Evolutionary conservation across 1,140 invertebrate genomes (phyloP), one percentile per base, ranked within the genome.

Genomic region (Dreissena rostriformis): DNA sequence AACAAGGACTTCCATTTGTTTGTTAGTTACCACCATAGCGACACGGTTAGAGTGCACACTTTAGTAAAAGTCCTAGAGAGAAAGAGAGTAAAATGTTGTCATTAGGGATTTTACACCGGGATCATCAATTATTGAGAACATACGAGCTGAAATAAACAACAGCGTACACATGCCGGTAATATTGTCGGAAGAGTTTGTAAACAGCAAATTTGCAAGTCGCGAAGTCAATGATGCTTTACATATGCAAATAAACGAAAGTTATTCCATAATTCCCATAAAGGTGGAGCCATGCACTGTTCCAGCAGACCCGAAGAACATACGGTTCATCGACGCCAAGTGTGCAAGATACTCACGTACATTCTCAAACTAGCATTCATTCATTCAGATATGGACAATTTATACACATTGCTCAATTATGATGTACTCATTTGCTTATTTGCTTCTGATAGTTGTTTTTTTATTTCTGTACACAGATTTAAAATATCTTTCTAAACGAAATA

Each of bases 201-300:
- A 19, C 39, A 65, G n/a, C 24, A 0, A 0, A n/a, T 78, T 5
- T 68, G 28, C 24, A 12, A 66, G 5, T 0, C n/a, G 66, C 17
- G 75, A 78, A 78, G 1, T 78, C 51, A 29, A 52, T 8, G n/a
- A 78, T 51, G 75, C 75, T 24, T 22, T 67, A 2, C 14, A 51
- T 49, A 24, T 22, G 10, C 29, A 11, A 24, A 39, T 78, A 66
- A n/a, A 19, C 10, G 51, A 61, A 6, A 10, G 61, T 12, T 67
- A 67, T 22, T 22, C 28, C 22, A 57, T 78, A 19, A 78, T 78
- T 29, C 75, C 75, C 2, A 68, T 78, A 8, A 39, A 15, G 49
- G 51, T 67, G 7, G 75, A 78, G 49, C 75, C 75, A 22, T 78
- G 75, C 53, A 63, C 75, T 22, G 63, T 78, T 22, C 75, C 75